phyloP scores from a whole-genome alignment of 2,888 invertebrate genomes.

The Lysandra bellargus region DNA sequence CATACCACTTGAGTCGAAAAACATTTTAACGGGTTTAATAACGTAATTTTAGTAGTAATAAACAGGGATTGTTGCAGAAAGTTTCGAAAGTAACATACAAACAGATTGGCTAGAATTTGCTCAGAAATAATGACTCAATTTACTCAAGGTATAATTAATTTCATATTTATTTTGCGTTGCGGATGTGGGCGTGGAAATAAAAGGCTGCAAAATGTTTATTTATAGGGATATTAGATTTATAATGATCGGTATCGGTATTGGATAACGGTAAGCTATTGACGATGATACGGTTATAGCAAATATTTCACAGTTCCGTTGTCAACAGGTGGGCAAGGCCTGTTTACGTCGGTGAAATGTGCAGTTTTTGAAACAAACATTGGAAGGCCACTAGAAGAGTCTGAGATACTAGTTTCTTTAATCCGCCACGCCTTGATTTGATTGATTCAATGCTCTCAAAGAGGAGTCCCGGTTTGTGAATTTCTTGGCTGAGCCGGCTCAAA shows the following conservation, averaged over 20 bases:
- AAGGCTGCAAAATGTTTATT: constrained; percentile 10
- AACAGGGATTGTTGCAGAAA: neutral
- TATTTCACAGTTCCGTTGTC: neutral
- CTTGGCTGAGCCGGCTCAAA: too few species aligned
- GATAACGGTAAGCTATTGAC: neutral
- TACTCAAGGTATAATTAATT: constrained; percentile 15
- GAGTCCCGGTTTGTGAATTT: too few species aligned
- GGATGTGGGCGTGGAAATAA: constrained; percentile 11
- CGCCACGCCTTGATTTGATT: too few species aligned
- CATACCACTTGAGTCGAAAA: too few species aligned
- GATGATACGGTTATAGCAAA: constrained; percentile 2
- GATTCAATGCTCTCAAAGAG: too few species aligned
- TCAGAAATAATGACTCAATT: constrained; percentile 11
- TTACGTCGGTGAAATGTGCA: neutral
- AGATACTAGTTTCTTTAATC: too few species aligned
- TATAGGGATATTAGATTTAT: constrained; percentile 13
- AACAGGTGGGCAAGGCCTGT: neutral
- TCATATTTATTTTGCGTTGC: constrained; percentile 5
- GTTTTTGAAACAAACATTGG: neutral
- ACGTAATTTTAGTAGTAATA: neutral
- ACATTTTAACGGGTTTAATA: too few species aligned
- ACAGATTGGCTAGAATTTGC: constrained; percentile 4
- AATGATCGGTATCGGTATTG: constrained; percentile 4
- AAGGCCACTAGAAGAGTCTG: too few species aligned
- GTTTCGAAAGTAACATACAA: neutral